Conservation (phyloP, 2,888 invertebrate species). For the Lamellibrachia satsuma region DNA sequence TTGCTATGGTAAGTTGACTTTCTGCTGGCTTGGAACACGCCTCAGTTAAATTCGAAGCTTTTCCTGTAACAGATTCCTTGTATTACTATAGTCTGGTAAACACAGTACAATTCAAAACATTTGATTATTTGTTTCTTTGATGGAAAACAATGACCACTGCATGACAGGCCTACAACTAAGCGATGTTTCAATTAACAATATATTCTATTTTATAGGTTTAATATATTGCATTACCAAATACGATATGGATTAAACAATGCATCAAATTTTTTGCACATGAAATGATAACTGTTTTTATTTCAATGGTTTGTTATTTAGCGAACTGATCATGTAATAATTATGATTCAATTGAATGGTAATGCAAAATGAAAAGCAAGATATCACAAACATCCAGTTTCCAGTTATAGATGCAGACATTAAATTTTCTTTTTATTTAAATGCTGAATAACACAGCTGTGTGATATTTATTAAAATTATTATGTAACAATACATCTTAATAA, state of each 20-base stretch:
- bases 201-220: background rate
- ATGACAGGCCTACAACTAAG: background rate
- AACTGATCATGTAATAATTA: background rate
- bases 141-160: background rate
- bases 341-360: background rate
- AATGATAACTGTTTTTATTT: background rate
- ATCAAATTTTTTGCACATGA: no score
- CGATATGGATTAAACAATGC: no score
- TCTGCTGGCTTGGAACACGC: background rate
- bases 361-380: background rate
- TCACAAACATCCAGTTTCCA: background rate
- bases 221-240: background rate
- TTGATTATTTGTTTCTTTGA: background rate
- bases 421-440: no score
- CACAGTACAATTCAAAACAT: background rate
- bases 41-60: background rate
- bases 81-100: background rate
- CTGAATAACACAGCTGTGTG: background rate
- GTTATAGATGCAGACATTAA: background rate
- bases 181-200: background rate
- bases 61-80: background rate
- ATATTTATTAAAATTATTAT: background rate
- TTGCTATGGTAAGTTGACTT: slow-evolving; percentile 4
- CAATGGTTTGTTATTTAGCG: background rate
- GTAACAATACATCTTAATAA: background rate